Percentiles rank a stretch among this genome's conserved stretches.
These are phyloP conservation scores for Drosophila virilis DNA, from an alignment of 1,140 invertebrate species.

Conservation along the genomic window DNA sequence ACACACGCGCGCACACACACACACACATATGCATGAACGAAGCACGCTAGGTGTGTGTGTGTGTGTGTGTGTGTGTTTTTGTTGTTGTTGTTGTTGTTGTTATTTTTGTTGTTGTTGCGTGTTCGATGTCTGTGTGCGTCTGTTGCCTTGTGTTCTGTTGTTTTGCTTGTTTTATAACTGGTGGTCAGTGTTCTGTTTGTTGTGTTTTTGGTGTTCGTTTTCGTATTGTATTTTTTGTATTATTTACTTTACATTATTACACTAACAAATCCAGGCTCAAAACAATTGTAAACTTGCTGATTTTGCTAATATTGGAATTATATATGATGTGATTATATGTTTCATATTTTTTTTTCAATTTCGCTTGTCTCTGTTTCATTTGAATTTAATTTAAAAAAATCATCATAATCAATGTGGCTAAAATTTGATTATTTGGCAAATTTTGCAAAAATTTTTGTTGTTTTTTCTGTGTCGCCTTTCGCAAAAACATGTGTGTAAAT, in stretches of 20 bases:
- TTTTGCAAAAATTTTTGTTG: conserved; percentile 21
- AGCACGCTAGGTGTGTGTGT: not conserved
- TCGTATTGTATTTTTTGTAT: conserved; percentile 47
- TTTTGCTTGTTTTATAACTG: conserved; percentile 16
- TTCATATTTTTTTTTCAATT: conserved; percentile 26
- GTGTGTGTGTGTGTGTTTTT: conserved; percentile 9
- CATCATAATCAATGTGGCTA: conserved; percentile 39
- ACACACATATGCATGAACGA: conserved; percentile 2
- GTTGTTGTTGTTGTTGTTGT: conserved; percentile 1
- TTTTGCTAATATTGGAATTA: conserved; percentile 54
- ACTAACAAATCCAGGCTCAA: conserved; percentile 84
- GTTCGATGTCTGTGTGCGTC: conserved; percentile 28
- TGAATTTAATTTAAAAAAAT: conserved; percentile 33
- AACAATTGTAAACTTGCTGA: conserved; percentile 70
- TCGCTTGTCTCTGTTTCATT: conserved; percentile 44
- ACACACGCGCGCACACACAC: not conserved
- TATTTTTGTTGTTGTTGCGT: not conserved
- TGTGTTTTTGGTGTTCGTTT: conserved; percentile 12
- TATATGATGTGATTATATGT: conserved; percentile 16
- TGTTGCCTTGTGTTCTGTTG: conserved; percentile 35
- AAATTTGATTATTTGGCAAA: conserved; percentile 44
- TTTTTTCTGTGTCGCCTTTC: conserved; percentile 16
- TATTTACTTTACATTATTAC: conserved; percentile 67
- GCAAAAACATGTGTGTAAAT: conserved; percentile 45
- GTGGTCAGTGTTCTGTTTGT: conserved; percentile 31